These are phyloP conservation scores for Sardinella longiceps DNA, from an alignment of 2,797 vertebrate genomes.

Conservation along the genomic window DNA sequence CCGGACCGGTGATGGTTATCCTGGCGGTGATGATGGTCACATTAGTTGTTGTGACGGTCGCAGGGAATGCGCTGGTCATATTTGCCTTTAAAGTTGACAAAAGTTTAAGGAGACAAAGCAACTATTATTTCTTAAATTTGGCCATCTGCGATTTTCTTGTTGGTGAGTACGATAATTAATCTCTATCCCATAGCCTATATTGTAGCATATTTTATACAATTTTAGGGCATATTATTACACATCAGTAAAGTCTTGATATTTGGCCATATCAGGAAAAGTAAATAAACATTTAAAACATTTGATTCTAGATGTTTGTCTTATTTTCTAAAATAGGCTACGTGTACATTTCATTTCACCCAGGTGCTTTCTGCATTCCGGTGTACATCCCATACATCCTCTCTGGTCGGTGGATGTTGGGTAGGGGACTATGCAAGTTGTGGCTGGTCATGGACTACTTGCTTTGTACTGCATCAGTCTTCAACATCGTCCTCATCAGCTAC, in stretches of 20 bases:
- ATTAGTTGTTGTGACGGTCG: slow-evolving; percentile 78
- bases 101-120: slow-evolving; percentile 85
- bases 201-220: not conserved
- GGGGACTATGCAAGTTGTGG: slow-evolving; percentile 82
- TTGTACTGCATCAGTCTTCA: slow-evolving; percentile 88
- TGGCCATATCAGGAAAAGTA: too few relatives aligned
- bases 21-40: slow-evolving; percentile 80
- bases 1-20: slow-evolving; percentile 66
- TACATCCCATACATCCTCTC: slow-evolving; percentile 84
- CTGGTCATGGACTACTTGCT: slow-evolving; percentile 85
- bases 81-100: slow-evolving; percentile 87
- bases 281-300: too few relatives aligned
- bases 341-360: slow-evolving; percentile 58
- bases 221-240: too few relatives aligned
- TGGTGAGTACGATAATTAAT: slow-evolving; percentile 67
- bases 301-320: too few relatives aligned
- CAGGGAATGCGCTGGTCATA: slow-evolving; percentile 86
- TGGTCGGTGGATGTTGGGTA: slow-evolving; percentile 78
- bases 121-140: slow-evolving; percentile 89
- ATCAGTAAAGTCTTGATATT: too few relatives aligned
- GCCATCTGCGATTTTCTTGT: slow-evolving; percentile 90
- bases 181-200: not conserved
- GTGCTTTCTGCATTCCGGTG: slow-evolving; percentile 84
- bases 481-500: slow-evolving; percentile 90
- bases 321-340: not conserved